phyloP scores from a whole-genome alignment of 2,797 vertebrate genomes.

The Cygnus olor region DNA sequence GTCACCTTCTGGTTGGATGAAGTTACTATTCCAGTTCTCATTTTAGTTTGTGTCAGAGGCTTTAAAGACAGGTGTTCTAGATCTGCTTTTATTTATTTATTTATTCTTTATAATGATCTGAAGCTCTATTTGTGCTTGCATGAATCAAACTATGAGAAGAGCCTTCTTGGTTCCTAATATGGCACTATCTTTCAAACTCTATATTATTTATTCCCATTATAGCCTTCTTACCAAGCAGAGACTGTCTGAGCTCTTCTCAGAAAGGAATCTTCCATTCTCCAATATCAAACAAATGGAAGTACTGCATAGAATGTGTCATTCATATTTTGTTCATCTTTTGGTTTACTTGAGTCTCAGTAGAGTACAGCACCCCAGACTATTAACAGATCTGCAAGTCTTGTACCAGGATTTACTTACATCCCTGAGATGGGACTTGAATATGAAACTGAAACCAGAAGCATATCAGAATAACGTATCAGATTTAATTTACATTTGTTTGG shows the following conservation, averaged over 20 bases:
- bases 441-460: neutral
- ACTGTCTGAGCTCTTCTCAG: neutral
- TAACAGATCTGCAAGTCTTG: neutral
- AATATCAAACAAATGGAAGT: neutral
- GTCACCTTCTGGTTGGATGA: neutral
- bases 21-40: constrained; percentile 37
- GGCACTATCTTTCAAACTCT: neutral
- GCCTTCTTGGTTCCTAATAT: neutral
- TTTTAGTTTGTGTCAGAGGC: neutral
- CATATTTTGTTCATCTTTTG: neutral
- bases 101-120: neutral
- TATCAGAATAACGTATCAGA: neutral
- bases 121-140: neutral
- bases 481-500: neutral
- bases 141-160: neutral
- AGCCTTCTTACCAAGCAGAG: neutral
- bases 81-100: neutral
- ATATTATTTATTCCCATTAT: neutral
- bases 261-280: neutral
- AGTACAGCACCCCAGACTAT: neutral
- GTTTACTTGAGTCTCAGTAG: neutral
- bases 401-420: neutral
- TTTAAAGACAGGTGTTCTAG: neutral
- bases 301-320: neutral
- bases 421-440: neutral